These are phyloP conservation scores for Stigmatopora nigra DNA, from an alignment of 2,113 vertebrate genomes.

Conservation along the genomic window DNA sequence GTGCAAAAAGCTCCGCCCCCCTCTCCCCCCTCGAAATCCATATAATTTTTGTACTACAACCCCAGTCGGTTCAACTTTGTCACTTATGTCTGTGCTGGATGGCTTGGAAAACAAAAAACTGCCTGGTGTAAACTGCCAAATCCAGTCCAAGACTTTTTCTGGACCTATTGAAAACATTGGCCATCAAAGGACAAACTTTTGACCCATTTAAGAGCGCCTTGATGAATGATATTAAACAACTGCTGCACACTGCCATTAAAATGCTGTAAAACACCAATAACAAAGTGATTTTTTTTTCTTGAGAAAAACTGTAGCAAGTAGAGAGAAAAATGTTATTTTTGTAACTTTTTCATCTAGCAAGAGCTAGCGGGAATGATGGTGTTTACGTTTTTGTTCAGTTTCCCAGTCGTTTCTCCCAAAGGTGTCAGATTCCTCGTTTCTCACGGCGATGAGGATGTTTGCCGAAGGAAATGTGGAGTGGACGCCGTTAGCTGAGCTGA, in stretches of 20 bases:
- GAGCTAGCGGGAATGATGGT: constrained; percentile 46
- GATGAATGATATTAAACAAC: too few species aligned
- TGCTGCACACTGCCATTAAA: constrained; percentile 1
- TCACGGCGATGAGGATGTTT: constrained; percentile 14
- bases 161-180: too few species aligned
- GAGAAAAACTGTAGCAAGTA: constrained; percentile 41
- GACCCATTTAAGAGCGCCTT: too few species aligned
- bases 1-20: too few species aligned
- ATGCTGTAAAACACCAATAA: constrained; percentile 39
- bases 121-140: too few species aligned
- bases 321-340: constrained; percentile 27
- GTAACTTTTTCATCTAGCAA: constrained; percentile 27
- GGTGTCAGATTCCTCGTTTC: constrained; percentile 41
- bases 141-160: too few species aligned
- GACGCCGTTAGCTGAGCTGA: constrained; percentile 4
- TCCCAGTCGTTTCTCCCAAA: constrained; percentile 38
- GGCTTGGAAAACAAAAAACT: too few species aligned
- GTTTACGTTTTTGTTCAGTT: constrained; percentile 59
- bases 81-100: too few species aligned
- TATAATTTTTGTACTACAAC: too few species aligned
- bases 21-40: too few species aligned
- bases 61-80: too few species aligned
- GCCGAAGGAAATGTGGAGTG: constrained; percentile 13
- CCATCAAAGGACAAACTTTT: too few species aligned
- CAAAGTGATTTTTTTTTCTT: constrained; percentile 21